Evolutionary conservation across 1,140 invertebrate species (phyloP).

Genomic region (Formica selysi): DNA sequence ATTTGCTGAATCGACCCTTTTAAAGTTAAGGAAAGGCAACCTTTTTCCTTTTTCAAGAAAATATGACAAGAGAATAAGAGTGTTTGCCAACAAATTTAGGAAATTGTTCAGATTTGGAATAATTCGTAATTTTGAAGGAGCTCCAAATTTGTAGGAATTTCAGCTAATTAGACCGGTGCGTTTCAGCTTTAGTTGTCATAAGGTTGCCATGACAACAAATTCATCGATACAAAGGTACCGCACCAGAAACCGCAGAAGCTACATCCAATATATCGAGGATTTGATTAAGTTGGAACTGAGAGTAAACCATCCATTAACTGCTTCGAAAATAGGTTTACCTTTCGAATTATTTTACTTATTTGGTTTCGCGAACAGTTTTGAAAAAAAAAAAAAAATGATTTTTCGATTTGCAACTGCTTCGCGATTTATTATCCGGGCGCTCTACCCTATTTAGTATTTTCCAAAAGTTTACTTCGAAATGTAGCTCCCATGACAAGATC

Average conservation of each 20-base stretch:
- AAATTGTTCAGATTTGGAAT: not conserved
- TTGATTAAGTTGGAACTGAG: not conserved
- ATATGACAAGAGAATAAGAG: not conserved
- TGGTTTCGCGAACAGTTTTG: not conserved
- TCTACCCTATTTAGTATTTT: not conserved
- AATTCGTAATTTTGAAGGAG: not conserved
- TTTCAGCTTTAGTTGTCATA: conserved; percentile 33
- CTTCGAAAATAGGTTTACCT: not conserved
- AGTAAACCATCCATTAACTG: conserved; percentile 9
- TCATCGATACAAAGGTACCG: conserved; percentile 36
- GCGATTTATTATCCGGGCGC: not conserved
- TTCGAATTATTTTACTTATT: conserved; percentile 1
- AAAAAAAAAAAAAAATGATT: not conserved
- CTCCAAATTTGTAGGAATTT: conserved; percentile 29
- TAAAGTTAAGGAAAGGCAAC: not conserved
- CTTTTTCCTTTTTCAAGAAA: not conserved
- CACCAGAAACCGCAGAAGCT: conserved; percentile 14
- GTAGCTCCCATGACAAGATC: too few species aligned
- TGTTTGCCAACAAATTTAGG: not conserved
- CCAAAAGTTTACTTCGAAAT: not conserved
- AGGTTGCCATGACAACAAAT: conserved; percentile 44
- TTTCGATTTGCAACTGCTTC: not conserved
- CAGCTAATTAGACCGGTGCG: not conserved
- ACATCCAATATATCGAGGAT: conserved; percentile 26
- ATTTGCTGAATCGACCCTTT: conserved; percentile 6